These are phyloP conservation scores for Coleophora flavipennella DNA, from an alignment of 2,888 invertebrate species.

Conservation along the genomic window DNA sequence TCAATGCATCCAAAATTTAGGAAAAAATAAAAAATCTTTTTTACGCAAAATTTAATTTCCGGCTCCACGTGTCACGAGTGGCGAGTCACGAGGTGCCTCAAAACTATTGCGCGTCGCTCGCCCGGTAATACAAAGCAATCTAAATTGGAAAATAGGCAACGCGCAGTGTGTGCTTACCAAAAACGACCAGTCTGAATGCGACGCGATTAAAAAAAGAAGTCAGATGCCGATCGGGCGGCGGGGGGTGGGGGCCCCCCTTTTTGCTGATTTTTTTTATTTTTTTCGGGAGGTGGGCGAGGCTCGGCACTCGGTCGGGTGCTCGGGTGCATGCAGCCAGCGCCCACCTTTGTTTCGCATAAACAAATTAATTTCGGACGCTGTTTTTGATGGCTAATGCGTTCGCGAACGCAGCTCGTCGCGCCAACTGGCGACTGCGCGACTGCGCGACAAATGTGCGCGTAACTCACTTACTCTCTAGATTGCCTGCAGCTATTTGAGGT, in stretches of 20 bases:
- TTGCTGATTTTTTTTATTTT: slow-evolving; percentile 58
- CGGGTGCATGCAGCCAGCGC: slow-evolving; percentile 68
- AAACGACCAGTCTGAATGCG: slow-evolving; percentile 68
- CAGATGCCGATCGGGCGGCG: slow-evolving; percentile 70
- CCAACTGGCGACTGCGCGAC: background rate
- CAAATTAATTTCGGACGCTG: slow-evolving; percentile 72
- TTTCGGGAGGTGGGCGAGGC: slow-evolving; percentile 63
- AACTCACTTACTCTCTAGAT: no score
- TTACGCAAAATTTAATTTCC: slow-evolving; percentile 62
- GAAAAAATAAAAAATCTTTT: slow-evolving; percentile 28
- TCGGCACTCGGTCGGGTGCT: no score
- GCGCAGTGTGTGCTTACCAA: slow-evolving; percentile 72
- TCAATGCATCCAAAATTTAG: no score
- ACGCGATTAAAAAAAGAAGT: slow-evolving; percentile 73
- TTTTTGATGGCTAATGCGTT: slow-evolving; percentile 69
- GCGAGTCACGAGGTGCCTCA: no score
- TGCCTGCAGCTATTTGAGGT: no score
- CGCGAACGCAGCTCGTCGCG: slow-evolving; percentile 27
- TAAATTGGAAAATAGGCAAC: slow-evolving; percentile 73
- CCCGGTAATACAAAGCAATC: slow-evolving; percentile 72
- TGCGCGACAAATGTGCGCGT: slow-evolving; percentile 6
- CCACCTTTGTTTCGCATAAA: slow-evolving; percentile 73
- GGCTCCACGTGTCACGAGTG: slow-evolving; percentile 59
- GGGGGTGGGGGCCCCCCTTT: slow-evolving; percentile 46
- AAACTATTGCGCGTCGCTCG: slow-evolving; percentile 72